phyloP scores from a whole-genome alignment of 2,797 vertebrate species.

The Toxotes lorentzi region DNA sequence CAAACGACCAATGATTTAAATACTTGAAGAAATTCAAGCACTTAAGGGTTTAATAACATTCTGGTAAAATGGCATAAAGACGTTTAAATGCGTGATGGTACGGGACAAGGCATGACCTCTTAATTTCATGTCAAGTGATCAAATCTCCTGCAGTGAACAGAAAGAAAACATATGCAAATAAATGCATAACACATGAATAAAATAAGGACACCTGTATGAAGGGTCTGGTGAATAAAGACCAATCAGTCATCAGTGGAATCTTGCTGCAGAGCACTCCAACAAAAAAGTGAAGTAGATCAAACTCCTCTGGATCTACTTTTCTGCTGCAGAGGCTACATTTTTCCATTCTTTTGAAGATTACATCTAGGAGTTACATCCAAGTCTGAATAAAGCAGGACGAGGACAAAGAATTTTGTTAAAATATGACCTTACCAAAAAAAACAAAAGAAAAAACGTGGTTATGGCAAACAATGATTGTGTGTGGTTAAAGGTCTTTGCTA shows the following conservation, averaged over 20 bases:
- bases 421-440: no score
- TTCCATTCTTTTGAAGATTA: not conserved
- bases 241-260: not conserved
- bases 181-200: not conserved
- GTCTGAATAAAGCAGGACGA: not conserved
- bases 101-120: conserved; percentile 8
- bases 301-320: not conserved
- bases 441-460: not conserved
- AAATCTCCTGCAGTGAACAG: not conserved
- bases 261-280: not conserved
- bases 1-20: conserved; percentile 5
- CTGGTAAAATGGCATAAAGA: not conserved
- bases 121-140: conserved; percentile 14
- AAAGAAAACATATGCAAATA: conserved; percentile 17
- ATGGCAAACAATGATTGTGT: not conserved
- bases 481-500: not conserved
- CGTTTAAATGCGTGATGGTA: not conserved
- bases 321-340: not conserved
- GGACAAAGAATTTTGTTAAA: not conserved
- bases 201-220: not conserved
- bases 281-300: not conserved
- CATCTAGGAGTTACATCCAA: not conserved
- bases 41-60: not conserved
- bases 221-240: not conserved
- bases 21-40: not conserved